A percentile compares a stretch with the other conserved stretches of the same genome.
These are phyloP conservation scores for Dolichopus griseipennis DNA, from an alignment of 2,888 invertebrate genomes.

Conservation along the genomic window DNA sequence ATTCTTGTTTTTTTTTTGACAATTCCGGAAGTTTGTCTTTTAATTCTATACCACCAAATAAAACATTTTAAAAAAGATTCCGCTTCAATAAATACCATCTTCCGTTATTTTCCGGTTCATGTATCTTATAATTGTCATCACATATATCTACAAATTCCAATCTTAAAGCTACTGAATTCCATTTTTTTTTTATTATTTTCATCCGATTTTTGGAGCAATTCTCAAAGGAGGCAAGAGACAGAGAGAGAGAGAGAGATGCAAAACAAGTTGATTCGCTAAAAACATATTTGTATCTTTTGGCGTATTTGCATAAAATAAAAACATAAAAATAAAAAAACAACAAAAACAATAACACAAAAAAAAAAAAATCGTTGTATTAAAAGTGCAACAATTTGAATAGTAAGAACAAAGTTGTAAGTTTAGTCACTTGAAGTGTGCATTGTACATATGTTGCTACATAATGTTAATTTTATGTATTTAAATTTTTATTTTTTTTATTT, in stretches of 20 bases:
- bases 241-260: background rate
- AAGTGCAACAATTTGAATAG: conserved; percentile 5
- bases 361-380: background rate
- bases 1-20: too few species aligned
- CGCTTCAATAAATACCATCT: too few species aligned
- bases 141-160: background rate
- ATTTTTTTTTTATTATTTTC: background rate
- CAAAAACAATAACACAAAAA: background rate
- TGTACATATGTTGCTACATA: conserved; percentile 6
- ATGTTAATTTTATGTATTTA: conserved; percentile 6
- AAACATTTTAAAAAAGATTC: too few species aligned
- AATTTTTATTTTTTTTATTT: background rate
- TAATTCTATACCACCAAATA: too few species aligned
- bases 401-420: background rate
- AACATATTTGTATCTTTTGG: background rate
- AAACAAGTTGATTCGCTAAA: background rate
- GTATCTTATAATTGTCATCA: background rate
- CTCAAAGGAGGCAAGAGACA: too few species aligned
- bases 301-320: background rate
- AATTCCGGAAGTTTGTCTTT: too few species aligned
- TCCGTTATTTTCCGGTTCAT: background rate
- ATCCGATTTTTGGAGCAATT: background rate
- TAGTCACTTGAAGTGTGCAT: conserved; percentile 6
- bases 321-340: background rate
- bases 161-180: background rate